Percentiles rank a stretch among this genome's conserved stretches.
These are phyloP conservation scores for Hephaestus fuliginosus DNA, from an alignment of 2,797 vertebrate species.

Conservation along the genomic window DNA sequence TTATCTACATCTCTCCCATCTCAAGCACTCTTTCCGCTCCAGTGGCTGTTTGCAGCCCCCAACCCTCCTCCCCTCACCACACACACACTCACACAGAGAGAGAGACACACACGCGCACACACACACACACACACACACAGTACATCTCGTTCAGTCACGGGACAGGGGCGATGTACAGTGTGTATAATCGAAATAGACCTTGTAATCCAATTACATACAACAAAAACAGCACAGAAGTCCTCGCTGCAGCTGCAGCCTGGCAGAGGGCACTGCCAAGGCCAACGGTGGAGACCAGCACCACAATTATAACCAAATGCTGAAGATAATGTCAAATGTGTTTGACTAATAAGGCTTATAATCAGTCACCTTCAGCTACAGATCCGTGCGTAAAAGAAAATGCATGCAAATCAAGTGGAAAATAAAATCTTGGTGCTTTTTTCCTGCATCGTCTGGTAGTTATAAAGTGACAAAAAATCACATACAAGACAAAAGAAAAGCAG, in stretches of 20 bases:
- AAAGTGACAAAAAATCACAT: conserved; percentile 2
- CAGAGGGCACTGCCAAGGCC: conserved; percentile 81
- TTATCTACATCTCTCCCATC: conserved; percentile 84
- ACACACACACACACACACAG: conserved; percentile 43
- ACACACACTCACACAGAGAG: conserved; percentile 39
- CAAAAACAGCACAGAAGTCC: conserved; percentile 74
- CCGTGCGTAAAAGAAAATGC: conserved; percentile 6
- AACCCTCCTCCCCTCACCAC: conserved; percentile 55
- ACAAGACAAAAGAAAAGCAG: neutral
- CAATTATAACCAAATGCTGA: conserved; percentile 19
- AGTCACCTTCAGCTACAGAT: neutral
- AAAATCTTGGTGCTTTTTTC: neutral
- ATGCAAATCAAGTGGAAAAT: conserved; percentile 2
- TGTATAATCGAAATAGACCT: conserved; percentile 79
- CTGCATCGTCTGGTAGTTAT: neutral
- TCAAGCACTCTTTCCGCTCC: conserved; percentile 86
- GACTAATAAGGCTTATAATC: neutral
- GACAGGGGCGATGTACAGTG: conserved; percentile 78
- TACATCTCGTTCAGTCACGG: conserved; percentile 77
- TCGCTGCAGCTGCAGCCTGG: conserved; percentile 71
- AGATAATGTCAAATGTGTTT: neutral
- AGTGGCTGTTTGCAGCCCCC: conserved; percentile 75
- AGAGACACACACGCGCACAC: no score
- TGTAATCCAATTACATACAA: conserved; percentile 82
- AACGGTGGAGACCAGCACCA: conserved; percentile 57